phyloP scores from a whole-genome alignment of 92 coral and sea anemone genomes.

The Zoanthus solanderi region DNA sequence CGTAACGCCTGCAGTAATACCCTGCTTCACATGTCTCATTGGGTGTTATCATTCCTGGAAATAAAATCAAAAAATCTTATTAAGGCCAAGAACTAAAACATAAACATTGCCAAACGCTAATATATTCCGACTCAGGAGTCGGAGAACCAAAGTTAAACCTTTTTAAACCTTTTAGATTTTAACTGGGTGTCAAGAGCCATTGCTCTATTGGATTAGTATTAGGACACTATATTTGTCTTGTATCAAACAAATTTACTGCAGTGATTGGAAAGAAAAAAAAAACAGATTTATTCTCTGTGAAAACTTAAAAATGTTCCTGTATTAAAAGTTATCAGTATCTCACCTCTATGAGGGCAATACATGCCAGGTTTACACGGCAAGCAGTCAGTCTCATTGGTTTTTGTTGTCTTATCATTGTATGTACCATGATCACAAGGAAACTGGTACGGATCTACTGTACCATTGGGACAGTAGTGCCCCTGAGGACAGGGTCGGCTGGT shows the following conservation, averaged over 20 bases:
- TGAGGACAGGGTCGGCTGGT: slow-evolving; percentile 92
- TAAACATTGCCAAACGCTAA: neutral
- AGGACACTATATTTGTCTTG: neutral
- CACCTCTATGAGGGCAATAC: slow-evolving; percentile 94
- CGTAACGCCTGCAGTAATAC: slow-evolving; percentile 90
- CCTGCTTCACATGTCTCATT: slow-evolving; percentile 87
- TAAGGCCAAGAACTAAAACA: neutral
- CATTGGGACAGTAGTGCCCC: slow-evolving; percentile 95
- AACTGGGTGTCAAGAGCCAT: neutral
- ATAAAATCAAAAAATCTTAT: neutral
- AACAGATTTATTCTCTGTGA: neutral
- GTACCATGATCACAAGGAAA: slow-evolving; percentile 91
- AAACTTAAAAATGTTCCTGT: neutral
- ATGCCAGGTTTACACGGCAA: slow-evolving; percentile 87
- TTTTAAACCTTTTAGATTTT: no score
- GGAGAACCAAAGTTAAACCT: no score
- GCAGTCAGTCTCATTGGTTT: slow-evolving; percentile 82
- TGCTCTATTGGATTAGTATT: neutral
- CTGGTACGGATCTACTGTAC: slow-evolving; percentile 75
- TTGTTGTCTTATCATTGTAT: slow-evolving; percentile 71
- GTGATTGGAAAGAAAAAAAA: neutral
- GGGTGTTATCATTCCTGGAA: slow-evolving; percentile 80
- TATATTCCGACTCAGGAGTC: no score
- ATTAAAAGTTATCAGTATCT: slow-evolving; percentile 3
- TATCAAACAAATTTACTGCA: neutral